Evolutionary conservation across 2,888 invertebrate species (phyloP).

Genomic region (Sarcophaga variegata): DNA sequence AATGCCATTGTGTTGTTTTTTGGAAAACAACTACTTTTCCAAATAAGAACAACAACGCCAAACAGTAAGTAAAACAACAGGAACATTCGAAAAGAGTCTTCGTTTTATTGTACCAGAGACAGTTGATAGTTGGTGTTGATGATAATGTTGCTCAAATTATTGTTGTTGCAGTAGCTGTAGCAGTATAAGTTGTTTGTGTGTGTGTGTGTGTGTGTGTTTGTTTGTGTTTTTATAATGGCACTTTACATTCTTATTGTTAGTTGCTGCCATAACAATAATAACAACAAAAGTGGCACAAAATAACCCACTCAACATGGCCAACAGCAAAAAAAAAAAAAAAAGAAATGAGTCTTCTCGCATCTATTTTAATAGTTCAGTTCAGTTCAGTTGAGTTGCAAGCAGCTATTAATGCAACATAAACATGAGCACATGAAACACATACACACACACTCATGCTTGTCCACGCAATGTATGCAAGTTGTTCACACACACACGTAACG

Average conservation of each 20-base stretch:
- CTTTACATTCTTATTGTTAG: slow-evolving; percentile 27
- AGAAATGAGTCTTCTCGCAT: background rate
- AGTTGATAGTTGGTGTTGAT: slow-evolving; percentile 21
- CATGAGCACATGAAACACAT: background rate
- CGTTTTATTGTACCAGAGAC: slow-evolving; percentile 4
- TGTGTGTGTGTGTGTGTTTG: no score
- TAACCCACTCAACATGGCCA: slow-evolving; percentile 31
- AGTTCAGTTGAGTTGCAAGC: slow-evolving; percentile 32
- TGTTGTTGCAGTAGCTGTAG: slow-evolving; percentile 19
- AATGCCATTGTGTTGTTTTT: slow-evolving; percentile 22
- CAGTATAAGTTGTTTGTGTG: background rate
- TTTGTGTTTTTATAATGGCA: background rate
- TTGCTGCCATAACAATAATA: slow-evolving; percentile 12
- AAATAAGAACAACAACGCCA: slow-evolving; percentile 18
- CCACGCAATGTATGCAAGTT: slow-evolving; percentile 1
- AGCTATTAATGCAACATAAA: slow-evolving; percentile 28
- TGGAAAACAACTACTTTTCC: background rate
- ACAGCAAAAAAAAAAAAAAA: background rate
- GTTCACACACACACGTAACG: background rate
- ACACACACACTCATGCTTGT: background rate
- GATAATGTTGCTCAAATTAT: slow-evolving; percentile 10
- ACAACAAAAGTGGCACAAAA: slow-evolving; percentile 33
- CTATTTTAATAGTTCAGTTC: slow-evolving; percentile 45
- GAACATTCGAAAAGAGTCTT: background rate
- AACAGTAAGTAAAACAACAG: slow-evolving; percentile 41